Conservation (phyloP, 2,888 invertebrate species). For the Patella depressa region DNA sequence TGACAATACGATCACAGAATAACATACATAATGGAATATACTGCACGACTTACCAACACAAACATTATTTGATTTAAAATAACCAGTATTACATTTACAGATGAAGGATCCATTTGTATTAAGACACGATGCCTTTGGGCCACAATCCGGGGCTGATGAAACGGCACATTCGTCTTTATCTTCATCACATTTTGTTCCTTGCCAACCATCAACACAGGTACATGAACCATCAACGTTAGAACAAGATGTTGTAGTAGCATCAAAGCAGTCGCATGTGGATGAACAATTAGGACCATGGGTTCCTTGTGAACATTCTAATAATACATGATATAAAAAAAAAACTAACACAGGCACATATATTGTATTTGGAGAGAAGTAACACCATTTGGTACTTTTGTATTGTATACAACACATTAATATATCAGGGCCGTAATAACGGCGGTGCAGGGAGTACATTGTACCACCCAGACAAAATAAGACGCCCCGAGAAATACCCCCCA, state of each 20-base stretch:
- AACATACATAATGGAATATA: too few species aligned
- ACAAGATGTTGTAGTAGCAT: constrained; percentile 15
- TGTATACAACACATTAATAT: too few species aligned
- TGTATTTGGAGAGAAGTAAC: too few species aligned
- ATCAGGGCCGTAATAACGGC: too few species aligned
- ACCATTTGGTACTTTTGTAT: too few species aligned
- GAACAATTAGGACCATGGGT: constrained; percentile 35
- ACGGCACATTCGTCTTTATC: constrained; percentile 44
- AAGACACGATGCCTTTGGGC: neutral
- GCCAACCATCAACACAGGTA: constrained; percentile 40
- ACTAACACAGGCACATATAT: too few species aligned
- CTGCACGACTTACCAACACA: neutral
- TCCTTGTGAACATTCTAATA: constrained; percentile 30
- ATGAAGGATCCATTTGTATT: constrained; percentile 23
- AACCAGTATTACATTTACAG: constrained; percentile 22
- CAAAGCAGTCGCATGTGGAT: constrained; percentile 32
- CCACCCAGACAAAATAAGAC: too few species aligned
- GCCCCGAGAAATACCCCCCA: too few species aligned
- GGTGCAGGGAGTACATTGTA: too few species aligned
- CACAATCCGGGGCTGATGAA: constrained; percentile 13
- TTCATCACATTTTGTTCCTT: constrained; percentile 32
- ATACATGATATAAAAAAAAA: too few species aligned
- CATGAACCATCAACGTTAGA: constrained; percentile 39
- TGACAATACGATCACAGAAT: too few species aligned
- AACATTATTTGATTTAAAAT: neutral